Evolutionary conservation across 2,797 vertebrate species (phyloP).

Genomic region (Phrynocephalus guinanensis): DNA sequence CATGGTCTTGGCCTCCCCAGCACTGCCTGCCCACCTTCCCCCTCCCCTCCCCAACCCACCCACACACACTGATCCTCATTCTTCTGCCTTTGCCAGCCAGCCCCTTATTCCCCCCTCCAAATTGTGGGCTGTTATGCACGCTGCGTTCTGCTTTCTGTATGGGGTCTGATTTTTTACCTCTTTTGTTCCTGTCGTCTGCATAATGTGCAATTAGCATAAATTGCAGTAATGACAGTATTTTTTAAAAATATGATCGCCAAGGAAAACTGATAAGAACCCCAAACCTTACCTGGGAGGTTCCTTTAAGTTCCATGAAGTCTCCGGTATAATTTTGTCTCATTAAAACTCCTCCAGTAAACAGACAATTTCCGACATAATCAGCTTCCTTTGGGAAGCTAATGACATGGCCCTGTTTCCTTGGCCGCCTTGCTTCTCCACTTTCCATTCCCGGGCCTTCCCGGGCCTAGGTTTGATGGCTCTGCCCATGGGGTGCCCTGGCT

Average conservation of each 20-base stretch:
- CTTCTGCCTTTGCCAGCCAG: not conserved
- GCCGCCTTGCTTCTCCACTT: not conserved
- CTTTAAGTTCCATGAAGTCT: slow-evolving; percentile 15
- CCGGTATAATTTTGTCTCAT: slow-evolving; percentile 46
- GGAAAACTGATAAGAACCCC: slow-evolving; percentile 28
- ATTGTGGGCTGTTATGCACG: not conserved
- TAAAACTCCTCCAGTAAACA: slow-evolving; percentile 46
- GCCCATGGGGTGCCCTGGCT: not conserved
- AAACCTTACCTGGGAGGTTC: slow-evolving; percentile 32
- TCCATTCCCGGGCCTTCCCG: not conserved
- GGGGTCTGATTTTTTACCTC: slow-evolving; percentile 38
- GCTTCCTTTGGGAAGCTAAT: slow-evolving; percentile 41
- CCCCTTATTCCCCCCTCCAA: not conserved
- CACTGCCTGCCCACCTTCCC: not conserved
- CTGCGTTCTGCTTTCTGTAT: slow-evolving; percentile 11
- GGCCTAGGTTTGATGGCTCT: not conserved
- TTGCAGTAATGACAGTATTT: slow-evolving; percentile 34
- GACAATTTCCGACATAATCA: slow-evolving; percentile 41
- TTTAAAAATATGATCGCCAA: slow-evolving; percentile 40
- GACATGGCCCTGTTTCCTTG: slow-evolving; percentile 22
- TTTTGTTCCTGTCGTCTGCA: slow-evolving; percentile 36
- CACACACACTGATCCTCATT: not conserved
- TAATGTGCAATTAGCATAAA: slow-evolving; percentile 49
- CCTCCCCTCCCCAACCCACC: too few species aligned
- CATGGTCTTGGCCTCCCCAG: not conserved